Percentiles rank a stretch among this genome's conserved stretches.
These are phyloP conservation scores for Aporrectodea caliginosa DNA, from an alignment of 1,140 invertebrate genomes.

Conservation along the genomic window DNA sequence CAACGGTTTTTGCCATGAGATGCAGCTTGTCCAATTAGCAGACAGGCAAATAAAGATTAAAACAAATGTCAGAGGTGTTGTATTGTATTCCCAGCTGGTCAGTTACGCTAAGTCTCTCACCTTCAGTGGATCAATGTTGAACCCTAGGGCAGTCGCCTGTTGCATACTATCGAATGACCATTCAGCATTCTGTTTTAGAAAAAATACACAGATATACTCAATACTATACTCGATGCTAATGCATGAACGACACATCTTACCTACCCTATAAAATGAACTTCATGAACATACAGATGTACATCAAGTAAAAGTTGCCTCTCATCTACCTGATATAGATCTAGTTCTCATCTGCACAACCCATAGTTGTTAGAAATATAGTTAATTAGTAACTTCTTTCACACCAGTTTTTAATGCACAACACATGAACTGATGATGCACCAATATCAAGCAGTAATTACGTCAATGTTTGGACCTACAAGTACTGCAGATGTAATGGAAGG, in stretches of 20 bases:
- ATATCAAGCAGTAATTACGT: too few relatives aligned
- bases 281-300: neutral
- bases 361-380: neutral
- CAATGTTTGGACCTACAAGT: too few relatives aligned
- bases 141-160: slow-evolving; percentile 44
- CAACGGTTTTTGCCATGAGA: too few relatives aligned
- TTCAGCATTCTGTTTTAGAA: slow-evolving; percentile 50
- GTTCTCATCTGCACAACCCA: neutral
- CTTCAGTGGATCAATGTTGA: slow-evolving; percentile 51
- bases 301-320: neutral
- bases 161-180: slow-evolving; percentile 52
- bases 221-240: too few relatives aligned
- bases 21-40: too few relatives aligned
- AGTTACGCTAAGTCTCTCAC: slow-evolving; percentile 35
- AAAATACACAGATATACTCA: neutral
- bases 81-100: neutral
- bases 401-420: too few relatives aligned
- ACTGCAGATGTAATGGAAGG: too few relatives aligned
- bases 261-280: neutral
- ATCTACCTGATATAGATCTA: neutral
- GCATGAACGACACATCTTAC: neutral
- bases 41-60: neutral
- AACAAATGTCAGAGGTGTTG: neutral
- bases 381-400: too few relatives aligned
- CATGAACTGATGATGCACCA: too few relatives aligned